Evolutionary conservation across 2,888 invertebrate genomes (phyloP).

Genomic region (Tipula lateralis): DNA sequence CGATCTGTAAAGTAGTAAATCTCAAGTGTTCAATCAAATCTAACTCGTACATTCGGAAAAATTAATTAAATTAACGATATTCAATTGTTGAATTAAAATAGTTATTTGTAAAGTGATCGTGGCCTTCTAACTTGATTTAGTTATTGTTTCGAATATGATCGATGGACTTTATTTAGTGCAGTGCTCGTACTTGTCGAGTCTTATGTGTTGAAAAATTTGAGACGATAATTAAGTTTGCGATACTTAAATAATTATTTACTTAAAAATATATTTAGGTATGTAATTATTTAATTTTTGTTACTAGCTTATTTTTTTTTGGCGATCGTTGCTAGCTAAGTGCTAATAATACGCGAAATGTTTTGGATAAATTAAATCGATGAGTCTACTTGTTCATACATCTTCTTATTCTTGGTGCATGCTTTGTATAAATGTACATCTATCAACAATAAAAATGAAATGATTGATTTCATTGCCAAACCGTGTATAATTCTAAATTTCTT

Average conservation of each 20-base stretch:
- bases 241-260: background rate
- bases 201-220: slow-evolving; percentile 9
- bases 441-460: background rate
- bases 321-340: background rate
- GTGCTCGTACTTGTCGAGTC: background rate
- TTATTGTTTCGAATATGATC: background rate
- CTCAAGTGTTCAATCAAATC: background rate
- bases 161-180: background rate
- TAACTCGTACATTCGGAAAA: background rate
- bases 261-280: background rate
- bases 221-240: background rate
- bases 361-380: background rate
- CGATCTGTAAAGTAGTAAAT: background rate
- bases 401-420: background rate
- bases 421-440: background rate
- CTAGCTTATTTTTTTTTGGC: background rate
- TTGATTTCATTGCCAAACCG: background rate
- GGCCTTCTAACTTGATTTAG: background rate
- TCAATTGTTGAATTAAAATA: background rate
- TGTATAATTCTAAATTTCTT: background rate
- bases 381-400: background rate
- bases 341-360: background rate
- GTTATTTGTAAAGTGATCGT: background rate
- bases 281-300: background rate
- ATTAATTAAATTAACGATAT: slow-evolving; percentile 3